A percentile compares a stretch with the other conserved stretches of the same genome.
Conservation (phyloP, 1,140 invertebrate species). For the Aphelenchoides avenae region DNA sequence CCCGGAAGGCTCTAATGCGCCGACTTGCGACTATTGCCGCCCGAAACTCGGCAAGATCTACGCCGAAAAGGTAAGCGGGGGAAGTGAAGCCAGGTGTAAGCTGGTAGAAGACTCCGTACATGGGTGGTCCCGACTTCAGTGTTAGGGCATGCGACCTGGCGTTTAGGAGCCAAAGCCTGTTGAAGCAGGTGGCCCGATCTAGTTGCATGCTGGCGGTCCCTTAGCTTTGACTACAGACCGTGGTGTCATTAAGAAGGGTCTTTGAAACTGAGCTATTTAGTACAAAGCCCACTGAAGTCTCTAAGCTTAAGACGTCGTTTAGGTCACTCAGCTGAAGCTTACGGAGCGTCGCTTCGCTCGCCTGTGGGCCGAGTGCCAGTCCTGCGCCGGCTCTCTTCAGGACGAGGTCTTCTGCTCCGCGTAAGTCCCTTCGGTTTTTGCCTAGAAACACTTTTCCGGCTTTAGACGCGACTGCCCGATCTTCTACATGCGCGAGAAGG, state of each 20-base stretch:
- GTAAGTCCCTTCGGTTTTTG: slow-evolving; percentile 63
- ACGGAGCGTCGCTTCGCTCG: slow-evolving; percentile 39
- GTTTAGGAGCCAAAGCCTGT: too few relatives aligned
- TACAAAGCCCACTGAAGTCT: too few relatives aligned
- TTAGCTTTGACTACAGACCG: too few relatives aligned
- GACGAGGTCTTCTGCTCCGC: slow-evolving; percentile 96
- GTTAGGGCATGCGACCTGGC: too few relatives aligned
- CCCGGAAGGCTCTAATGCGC: slow-evolving; percentile 61
- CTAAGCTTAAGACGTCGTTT: too few relatives aligned
- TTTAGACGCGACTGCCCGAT: slow-evolving; percentile 91
- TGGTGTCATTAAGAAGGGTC: too few relatives aligned
- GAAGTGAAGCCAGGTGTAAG: too few relatives aligned
- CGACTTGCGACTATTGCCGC: slow-evolving; percentile 36
- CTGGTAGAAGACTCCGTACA: too few relatives aligned
- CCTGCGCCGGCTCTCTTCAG: slow-evolving; percentile 93
- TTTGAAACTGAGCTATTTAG: too few relatives aligned
- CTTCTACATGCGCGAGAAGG: slow-evolving; percentile 98
- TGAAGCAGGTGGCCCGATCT: too few relatives aligned
- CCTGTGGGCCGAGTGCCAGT: slow-evolving; percentile 95
- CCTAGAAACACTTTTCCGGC: slow-evolving; percentile 22
- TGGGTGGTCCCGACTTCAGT: too few relatives aligned
- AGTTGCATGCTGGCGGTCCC: too few relatives aligned
- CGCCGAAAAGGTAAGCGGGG: slow-evolving; percentile 69
- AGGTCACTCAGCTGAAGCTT: slow-evolving; percentile 34
- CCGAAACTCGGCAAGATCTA: slow-evolving; percentile 67